Evolutionary conservation across 2,113 vertebrate genomes (phyloP).

Genomic region (Abramis brama): DNA sequence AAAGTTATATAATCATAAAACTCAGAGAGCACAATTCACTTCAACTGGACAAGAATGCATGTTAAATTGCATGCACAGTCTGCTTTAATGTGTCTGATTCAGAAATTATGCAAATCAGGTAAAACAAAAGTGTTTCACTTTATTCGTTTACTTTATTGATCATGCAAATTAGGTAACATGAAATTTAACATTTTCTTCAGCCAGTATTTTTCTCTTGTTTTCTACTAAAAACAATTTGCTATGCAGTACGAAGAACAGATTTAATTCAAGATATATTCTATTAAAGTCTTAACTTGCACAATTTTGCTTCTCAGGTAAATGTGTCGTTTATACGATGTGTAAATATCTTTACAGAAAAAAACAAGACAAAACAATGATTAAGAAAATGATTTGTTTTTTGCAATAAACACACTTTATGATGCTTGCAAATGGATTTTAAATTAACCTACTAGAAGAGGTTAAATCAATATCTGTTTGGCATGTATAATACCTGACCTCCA

Average conservation of each 20-base stretch:
- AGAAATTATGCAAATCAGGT: no score
- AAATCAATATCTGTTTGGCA: constrained; percentile 31
- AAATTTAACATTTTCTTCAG: no score
- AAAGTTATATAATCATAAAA: background rate
- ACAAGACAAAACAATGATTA: background rate
- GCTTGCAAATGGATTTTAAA: constrained; percentile 28
- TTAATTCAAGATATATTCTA: background rate
- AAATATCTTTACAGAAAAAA: background rate
- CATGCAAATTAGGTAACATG: no score
- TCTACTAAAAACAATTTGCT: background rate
- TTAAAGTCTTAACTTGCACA: background rate
- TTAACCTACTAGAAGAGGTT: constrained; percentile 24
- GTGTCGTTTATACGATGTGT: background rate
- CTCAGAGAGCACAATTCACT: background rate
- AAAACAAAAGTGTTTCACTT: no score
- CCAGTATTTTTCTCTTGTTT: background rate
- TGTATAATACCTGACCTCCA: background rate
- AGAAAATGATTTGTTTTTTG: background rate
- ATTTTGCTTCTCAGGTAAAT: background rate
- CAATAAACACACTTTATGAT: background rate
- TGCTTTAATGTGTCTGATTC: no score
- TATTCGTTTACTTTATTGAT: no score
- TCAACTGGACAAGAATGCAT: background rate
- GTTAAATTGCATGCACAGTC: background rate
- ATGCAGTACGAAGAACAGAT: background rate